Evolutionary conservation across 1,140 invertebrate genomes (phyloP), one percentile per base, ranked within the genome.

Genomic region (Rhopalosiphum maidis): DNA sequence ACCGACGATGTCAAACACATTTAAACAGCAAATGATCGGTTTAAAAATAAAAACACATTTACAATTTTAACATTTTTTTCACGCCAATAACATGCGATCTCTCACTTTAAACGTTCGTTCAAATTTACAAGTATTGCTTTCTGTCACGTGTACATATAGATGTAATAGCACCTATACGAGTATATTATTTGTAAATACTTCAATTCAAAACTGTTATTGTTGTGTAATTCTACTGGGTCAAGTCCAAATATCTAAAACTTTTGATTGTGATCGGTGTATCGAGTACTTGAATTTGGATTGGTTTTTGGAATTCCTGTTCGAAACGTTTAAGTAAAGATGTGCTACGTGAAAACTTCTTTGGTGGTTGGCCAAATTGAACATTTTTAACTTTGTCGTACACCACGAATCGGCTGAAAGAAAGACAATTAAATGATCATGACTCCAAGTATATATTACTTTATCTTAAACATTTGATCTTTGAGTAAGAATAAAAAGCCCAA

Each of bases 341-440:
- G 43, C 21, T 77, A n/a, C 30, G 60, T n/a, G 30, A 77, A 91
- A 91, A 90, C 54, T 91, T 68, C 90, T 68, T 91, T 91, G 90
- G 90, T 68, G 15, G 55, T n/a, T 9, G 55, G 90, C 90, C 90
- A 91, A 91, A 91, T 91, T 77, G 90, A 68, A 91, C 35, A 68
- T 68, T 91, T 60, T 68, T 68, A 90, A 43, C 48, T 89, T 89
- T 54, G 25, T 35, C 2, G 48, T 54, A 23, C 2, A 22, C 21
- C 5, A 18, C 21, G 23, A 87, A n/a, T 25, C 15, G 43, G 25
- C 15, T 4, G 86, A 88, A 48, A 51, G 8, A 23, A 89, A 89
- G 48, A 51, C 7, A 89, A 89, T 89, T 89, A 89, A 89, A 89
- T 2, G 23, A 89, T 54, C 3, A 21, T 30, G 85, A n/a, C 43